Evolutionary conservation across 2,113 vertebrate genomes (phyloP).

Genomic region (Thomomys bottae): DNA sequence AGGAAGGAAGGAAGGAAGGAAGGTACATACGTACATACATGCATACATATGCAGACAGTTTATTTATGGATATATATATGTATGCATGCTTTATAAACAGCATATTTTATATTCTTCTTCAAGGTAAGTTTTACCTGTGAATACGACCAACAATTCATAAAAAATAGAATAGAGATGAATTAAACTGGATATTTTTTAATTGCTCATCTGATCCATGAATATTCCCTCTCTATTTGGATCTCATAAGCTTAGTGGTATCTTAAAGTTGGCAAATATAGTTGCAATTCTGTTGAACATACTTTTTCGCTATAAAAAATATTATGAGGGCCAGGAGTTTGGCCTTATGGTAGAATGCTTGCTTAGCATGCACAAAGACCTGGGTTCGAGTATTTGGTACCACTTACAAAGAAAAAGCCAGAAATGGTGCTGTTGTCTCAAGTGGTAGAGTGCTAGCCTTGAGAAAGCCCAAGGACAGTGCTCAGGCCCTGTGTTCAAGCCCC

Average conservation of each 20-base stretch:
- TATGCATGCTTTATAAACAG: constrained; percentile 13
- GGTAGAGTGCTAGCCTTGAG: too few relatives aligned
- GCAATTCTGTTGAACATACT: not conserved
- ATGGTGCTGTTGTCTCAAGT: too few relatives aligned
- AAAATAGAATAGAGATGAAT: constrained; percentile 33
- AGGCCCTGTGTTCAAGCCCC: too few relatives aligned
- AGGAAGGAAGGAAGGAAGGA: too few relatives aligned
- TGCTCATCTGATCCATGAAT: constrained; percentile 22
- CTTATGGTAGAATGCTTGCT: too few relatives aligned
- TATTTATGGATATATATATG: not conserved
- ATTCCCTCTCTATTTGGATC: constrained; percentile 34
- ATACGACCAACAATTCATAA: constrained; percentile 20
- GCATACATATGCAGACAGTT: not conserved
- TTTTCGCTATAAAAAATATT: constrained; percentile 24
- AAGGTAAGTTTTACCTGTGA: constrained; percentile 23
- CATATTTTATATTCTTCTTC: constrained; percentile 22
- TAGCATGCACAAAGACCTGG: too few relatives aligned
- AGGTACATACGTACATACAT: too few relatives aligned
- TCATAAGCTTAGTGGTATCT: constrained; percentile 29
- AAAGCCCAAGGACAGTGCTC: too few relatives aligned
- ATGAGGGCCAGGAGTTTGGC: too few relatives aligned
- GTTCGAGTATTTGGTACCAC: too few relatives aligned
- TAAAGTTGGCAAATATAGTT: constrained; percentile 19
- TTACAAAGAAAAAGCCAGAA: too few relatives aligned
- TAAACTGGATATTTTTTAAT: constrained; percentile 29